Base-by-base conservation (phyloP, 2,113 vertebrate genomes). In the Rhegmatorhina hoffmannsi region DNA sequence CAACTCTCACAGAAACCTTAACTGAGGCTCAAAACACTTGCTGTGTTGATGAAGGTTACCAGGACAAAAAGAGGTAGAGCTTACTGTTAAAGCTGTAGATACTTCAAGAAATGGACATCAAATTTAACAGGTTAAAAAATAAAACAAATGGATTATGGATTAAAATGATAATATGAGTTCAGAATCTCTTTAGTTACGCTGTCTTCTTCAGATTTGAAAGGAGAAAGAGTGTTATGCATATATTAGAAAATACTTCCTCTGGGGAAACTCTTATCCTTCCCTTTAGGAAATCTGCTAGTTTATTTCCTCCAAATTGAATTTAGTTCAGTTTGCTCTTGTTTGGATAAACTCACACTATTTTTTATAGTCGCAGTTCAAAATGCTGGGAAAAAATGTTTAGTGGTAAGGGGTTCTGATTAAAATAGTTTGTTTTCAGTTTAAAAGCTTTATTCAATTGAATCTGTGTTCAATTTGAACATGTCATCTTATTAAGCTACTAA, bases 241-340 rank as follows among this genome's bases (percentile, higher is more conserved):
- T 10, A 21, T 13, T 55, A 62, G 18, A 81, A 74, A 81, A 77
- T 17, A 13, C 5, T 44, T 73, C 7, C 7, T 84, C 50, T 82
- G 0, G 0, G 10, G 2, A 46, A 46, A 68, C 3, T 21, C 80
- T 16, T 10, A 8, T 15, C 16, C 6, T 70, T 76, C 1, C 9
- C 12, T 55, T 85, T 33, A 7, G 74, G 38, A 66, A 78, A 74
- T 66, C 23, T 56, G 6, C 47, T 64, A 3, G 5, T 29, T 82
- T 80, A 13, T 77, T 94, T 68, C 18, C 4, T 77, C 10, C 9
- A 8, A 44, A 19, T 4, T 43, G 26, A 75, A n/a, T 44, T 49
- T 55, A 53, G 31, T 69, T 13, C 15, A 38, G 3, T 56, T 73
- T 70, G 13, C 10, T 1, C 3, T 78, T 6, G 31, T 49, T 75